Evolutionary conservation across 92 coral and sea anemone species (phyloP).

Genomic region (Anthopleura xanthogrammica): DNA sequence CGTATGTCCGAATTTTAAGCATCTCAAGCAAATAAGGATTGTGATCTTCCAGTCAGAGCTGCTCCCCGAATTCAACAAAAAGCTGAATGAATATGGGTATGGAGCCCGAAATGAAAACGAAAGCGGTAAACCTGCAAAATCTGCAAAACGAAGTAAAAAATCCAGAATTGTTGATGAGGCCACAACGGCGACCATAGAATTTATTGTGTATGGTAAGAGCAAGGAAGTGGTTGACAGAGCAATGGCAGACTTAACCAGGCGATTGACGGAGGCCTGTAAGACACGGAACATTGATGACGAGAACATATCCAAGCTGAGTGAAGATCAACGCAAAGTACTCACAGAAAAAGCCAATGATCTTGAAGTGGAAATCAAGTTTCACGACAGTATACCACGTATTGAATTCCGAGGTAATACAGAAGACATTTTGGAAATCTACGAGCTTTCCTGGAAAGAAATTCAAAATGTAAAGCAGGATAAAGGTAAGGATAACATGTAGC

Average conservation of each 20-base stretch:
- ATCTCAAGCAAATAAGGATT: conserved; percentile 45
- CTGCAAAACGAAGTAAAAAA: too few relatives aligned
- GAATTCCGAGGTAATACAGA: conserved; percentile 60
- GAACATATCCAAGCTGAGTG: conserved; percentile 38
- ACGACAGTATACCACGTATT: conserved; percentile 43
- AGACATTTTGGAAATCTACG: conserved; percentile 51
- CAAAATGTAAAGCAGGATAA: conserved; percentile 32
- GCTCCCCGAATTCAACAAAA: conserved; percentile 42
- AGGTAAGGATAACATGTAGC: not conserved
- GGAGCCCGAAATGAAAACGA: not conserved
- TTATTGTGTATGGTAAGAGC: conserved; percentile 22
- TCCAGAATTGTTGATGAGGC: not conserved
- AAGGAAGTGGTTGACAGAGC: conserved; percentile 25
- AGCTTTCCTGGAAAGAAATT: conserved; percentile 52
- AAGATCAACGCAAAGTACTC: conserved; percentile 27
- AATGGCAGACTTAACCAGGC: conserved; percentile 19
- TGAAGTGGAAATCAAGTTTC: conserved; percentile 59
- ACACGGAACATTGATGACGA: conserved; percentile 43
- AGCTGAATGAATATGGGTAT: conserved; percentile 4
- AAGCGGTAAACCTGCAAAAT: not conserved
- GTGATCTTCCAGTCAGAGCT: conserved; percentile 48
- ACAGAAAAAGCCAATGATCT: conserved; percentile 41
- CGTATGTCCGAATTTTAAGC: conserved; percentile 8
- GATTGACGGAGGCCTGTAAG: conserved; percentile 47
- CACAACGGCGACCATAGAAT: not conserved